Evolutionary conservation across 2,113 vertebrate genomes (phyloP).

Genomic region (Coturnix japonica): DNA sequence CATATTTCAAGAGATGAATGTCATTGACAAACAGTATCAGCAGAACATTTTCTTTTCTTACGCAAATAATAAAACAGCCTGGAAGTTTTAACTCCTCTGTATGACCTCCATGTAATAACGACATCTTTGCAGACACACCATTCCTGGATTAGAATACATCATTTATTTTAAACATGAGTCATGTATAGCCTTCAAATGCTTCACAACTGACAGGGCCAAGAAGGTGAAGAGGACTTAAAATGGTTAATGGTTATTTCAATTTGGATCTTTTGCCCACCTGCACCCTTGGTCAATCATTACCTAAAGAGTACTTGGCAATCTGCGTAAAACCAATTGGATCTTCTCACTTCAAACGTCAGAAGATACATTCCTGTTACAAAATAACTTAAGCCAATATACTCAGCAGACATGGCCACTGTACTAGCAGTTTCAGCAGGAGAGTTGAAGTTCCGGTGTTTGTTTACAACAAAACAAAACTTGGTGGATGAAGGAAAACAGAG

Average conservation of each 20-base stretch:
- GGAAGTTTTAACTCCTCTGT: neutral
- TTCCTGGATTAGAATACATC: neutral
- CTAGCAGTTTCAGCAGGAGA: neutral
- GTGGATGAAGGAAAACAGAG: neutral
- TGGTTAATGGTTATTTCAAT: neutral
- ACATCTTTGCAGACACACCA: neutral
- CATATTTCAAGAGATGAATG: neutral
- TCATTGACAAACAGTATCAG: neutral
- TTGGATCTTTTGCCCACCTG: neutral
- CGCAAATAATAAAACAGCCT: neutral
- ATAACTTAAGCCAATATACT: neutral
- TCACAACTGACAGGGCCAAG: neutral
- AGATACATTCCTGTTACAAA: neutral
- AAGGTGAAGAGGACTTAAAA: neutral
- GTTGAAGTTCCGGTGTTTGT: neutral
- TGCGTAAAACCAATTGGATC: neutral
- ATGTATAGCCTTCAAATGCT: neutral
- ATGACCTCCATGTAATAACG: neutral
- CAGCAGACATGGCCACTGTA: neutral
- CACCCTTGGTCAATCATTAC: conserved; percentile 5
- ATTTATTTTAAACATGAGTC: neutral
- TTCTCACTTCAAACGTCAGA: neutral
- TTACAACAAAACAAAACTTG: neutral
- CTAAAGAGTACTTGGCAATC: neutral
- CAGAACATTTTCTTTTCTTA: neutral